Evolutionary conservation across 2,888 invertebrate genomes (phyloP).

Genomic region (Caenorhabditis macrosperma): DNA sequence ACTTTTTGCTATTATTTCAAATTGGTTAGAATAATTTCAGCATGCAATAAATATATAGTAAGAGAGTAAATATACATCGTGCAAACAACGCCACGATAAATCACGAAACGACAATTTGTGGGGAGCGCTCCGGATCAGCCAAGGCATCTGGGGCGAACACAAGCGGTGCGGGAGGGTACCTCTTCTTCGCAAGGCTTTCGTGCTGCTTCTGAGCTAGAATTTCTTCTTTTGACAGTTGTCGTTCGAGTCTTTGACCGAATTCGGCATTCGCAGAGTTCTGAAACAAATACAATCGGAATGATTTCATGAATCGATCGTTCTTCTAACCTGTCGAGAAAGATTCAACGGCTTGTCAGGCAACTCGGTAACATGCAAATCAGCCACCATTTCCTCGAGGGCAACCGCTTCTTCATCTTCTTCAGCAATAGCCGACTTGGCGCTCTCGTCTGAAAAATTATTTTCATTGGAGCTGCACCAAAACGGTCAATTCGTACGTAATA

Average conservation of each 20-base stretch:
- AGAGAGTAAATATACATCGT: slow-evolving; percentile 1
- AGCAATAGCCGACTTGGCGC: slow-evolving; percentile 51
- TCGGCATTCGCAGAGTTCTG: slow-evolving; percentile 27
- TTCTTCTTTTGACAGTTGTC: slow-evolving; percentile 69
- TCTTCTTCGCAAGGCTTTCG: slow-evolving; percentile 90
- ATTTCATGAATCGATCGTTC: no score
- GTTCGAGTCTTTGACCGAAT: slow-evolving; percentile 41
- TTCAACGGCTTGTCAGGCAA: slow-evolving; percentile 58
- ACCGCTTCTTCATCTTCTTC: slow-evolving; percentile 72
- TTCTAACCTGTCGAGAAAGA: slow-evolving; percentile 24
- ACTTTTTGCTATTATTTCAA: background rate
- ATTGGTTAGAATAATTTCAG: background rate
- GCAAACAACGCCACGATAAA: background rate
- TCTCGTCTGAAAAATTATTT: slow-evolving; percentile 57
- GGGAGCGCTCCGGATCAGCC: slow-evolving; percentile 9
- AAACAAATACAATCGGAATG: no score
- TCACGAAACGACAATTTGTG: slow-evolving; percentile 48
- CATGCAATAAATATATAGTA: slow-evolving; percentile 15
- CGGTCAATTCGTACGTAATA: slow-evolving; percentile 84
- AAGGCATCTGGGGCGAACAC: background rate
- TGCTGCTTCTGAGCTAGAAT: slow-evolving; percentile 81
- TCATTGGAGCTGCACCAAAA: background rate
- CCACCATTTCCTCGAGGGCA: slow-evolving; percentile 42
- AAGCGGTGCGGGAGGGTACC: slow-evolving; percentile 80
- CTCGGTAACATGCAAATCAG: slow-evolving; percentile 41